phyloP scores from a whole-genome alignment of 92 coral and sea anemone genomes.

The Ricordea florida region DNA sequence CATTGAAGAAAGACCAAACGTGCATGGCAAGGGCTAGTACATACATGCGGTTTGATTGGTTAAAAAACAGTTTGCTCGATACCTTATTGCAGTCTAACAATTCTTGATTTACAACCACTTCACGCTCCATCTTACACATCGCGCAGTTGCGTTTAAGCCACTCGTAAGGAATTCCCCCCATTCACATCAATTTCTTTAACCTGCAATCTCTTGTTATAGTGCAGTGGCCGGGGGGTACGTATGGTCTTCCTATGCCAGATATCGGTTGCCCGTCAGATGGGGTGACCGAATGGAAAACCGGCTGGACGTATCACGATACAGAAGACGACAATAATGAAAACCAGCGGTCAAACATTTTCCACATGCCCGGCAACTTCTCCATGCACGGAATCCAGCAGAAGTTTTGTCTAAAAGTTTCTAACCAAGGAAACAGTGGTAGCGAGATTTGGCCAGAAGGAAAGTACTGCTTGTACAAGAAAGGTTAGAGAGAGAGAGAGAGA shows the following conservation, averaged over 20 bases:
- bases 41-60: too few relatives aligned
- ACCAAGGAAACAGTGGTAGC: slow-evolving; percentile 76
- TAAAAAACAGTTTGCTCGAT: too few relatives aligned
- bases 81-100: too few relatives aligned
- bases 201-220: slow-evolving; percentile 61
- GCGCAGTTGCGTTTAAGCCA: too few relatives aligned
- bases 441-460: slow-evolving; percentile 99
- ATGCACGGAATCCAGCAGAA: slow-evolving; percentile 97
- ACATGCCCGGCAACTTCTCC: slow-evolving; percentile 98
- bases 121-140: too few relatives aligned
- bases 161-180: too few relatives aligned
- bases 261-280: slow-evolving; percentile 93
- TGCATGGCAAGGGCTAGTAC: too few relatives aligned
- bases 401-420: slow-evolving; percentile 85
- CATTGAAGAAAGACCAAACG: too few relatives aligned
- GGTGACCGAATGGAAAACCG: slow-evolving; percentile 77
- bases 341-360: slow-evolving; percentile 91
- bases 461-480: slow-evolving; percentile 97
- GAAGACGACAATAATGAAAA: slow-evolving; percentile 96
- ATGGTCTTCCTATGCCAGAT: slow-evolving; percentile 94
- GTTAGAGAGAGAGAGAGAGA: slow-evolving; percentile 16
- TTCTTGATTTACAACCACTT: too few relatives aligned
- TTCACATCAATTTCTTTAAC: too few relatives aligned
- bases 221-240: slow-evolving; percentile 97
- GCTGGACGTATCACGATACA: slow-evolving; percentile 98